Conservation (phyloP, 2,113 vertebrate genomes). For the Lamprotornis superbus region DNA sequence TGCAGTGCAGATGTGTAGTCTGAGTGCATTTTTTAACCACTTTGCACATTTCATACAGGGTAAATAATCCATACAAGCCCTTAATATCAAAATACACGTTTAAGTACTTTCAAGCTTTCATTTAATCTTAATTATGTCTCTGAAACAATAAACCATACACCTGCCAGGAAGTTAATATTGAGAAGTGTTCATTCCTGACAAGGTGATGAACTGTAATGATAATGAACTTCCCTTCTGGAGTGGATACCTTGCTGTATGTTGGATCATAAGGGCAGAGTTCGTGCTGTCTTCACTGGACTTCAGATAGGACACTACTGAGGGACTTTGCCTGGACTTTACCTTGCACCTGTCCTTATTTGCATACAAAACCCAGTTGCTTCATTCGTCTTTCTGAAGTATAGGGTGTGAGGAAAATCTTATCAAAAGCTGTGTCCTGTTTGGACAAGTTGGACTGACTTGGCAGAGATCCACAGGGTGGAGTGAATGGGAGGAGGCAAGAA, state of each 20-base stretch:
- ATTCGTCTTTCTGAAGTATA: slow-evolving; percentile 73
- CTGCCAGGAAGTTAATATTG: background rate
- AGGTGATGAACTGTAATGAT: background rate
- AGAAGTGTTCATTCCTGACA: background rate
- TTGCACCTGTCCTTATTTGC: slow-evolving; percentile 77
- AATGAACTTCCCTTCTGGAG: background rate
- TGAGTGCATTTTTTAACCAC: background rate
- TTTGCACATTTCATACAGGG: background rate
- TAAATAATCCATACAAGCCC: background rate
- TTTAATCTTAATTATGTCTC: background rate
- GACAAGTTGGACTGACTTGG: slow-evolving; percentile 78
- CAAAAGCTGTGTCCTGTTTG: slow-evolving; percentile 80
- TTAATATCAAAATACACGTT: background rate
- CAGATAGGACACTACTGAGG: background rate
- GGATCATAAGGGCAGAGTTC: background rate
- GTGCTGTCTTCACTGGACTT: background rate
- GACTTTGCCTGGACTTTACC: slow-evolving; percentile 61
- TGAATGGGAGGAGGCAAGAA: slow-evolving; percentile 75
- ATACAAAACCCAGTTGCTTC: slow-evolving; percentile 74
- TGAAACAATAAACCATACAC: background rate
- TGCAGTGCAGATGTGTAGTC: background rate
- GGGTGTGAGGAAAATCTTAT: slow-evolving; percentile 80
- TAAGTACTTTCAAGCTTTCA: background rate
- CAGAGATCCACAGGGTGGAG: slow-evolving; percentile 76
- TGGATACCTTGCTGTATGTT: background rate